Base-by-base conservation (phyloP, 2,888 invertebrate genomes). In the Archaeoteleia sp. region DNA sequence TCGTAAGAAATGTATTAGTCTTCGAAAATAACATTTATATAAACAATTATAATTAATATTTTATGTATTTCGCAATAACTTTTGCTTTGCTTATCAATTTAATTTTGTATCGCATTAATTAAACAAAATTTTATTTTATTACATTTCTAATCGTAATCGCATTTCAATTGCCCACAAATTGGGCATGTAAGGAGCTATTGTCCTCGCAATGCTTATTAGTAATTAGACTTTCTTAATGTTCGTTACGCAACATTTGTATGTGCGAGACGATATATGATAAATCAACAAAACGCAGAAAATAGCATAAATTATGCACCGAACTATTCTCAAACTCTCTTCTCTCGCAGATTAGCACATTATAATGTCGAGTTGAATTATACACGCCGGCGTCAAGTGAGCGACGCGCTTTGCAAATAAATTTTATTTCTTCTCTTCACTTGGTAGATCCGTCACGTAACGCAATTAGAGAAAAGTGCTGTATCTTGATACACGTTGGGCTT, bases 341-440 rank as follows among this genome's bases (percentile, higher is more conserved):
- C 27, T 43, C 39, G 45, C 15, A 45, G 55, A 70, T 71, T 67
- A 71, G 53, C 67, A 68, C 70, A 71, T 65, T 70, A 71, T 68
- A 57, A 66, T 66, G 60, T 37, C 23, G 15, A 10, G 35, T 35
- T 10, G 25, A 15, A 66, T 58, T 40, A 42, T 48, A 14, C 40
- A 10, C 40, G 10, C 8, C 23, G 13, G 23, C 25, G 27, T 42
- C 25, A 25, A 42, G 23, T 17, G 40, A 13, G 40, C 37, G 54
- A 51, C 45, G 39, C 54, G 43, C 61, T 67, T 61, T 61, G 60
- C 48, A 55, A 54, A 67, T 67, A 55, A 61, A 68, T 58, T 68
- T 35, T 48, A 53, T 42, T 58, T 57, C 54, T 53, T 29, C 30
- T 63, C 13, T 53, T 51, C 48, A 30, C 30, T 46, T 42, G 20